phyloP scores from a whole-genome alignment of 1,140 invertebrate species.

The Chironomus tepperi region DNA sequence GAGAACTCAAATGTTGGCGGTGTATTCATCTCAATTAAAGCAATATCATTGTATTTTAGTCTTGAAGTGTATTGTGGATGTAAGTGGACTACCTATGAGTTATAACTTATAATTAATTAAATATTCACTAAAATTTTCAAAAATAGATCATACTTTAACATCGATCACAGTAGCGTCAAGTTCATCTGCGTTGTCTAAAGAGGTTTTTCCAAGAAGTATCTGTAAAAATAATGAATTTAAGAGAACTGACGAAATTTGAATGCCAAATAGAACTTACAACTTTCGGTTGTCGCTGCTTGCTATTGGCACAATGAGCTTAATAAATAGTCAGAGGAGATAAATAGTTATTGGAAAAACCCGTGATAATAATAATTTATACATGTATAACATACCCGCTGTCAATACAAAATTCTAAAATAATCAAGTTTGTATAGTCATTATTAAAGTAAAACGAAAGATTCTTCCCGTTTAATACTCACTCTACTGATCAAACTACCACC shows the following conservation, averaged over 20 bases:
- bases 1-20: no score
- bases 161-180: slow-evolving; percentile 24
- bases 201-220: slow-evolving; percentile 28
- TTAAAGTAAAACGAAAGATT: neutral
- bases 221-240: neutral
- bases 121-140: no score
- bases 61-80: slow-evolving; percentile 34
- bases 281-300: neutral
- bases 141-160: neutral
- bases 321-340: neutral
- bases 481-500: neutral
- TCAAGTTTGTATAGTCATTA: neutral
- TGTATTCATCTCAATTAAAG: slow-evolving; percentile 41
- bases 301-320: neutral
- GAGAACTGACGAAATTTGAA: neutral
- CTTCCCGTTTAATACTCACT: neutral
- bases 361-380: neutral
- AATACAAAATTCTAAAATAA: neutral
- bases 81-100: slow-evolving; percentile 46
- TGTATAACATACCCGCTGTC: neutral
- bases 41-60: slow-evolving; percentile 49
- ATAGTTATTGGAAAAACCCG: neutral
- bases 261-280: neutral
- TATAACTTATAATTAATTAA: no score
- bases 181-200: slow-evolving; percentile 29